A percentile compares a stretch with the other conserved stretches of the same genome.
Evolutionary conservation across 2,888 invertebrate species (phyloP).

Genomic region (Pachymerium ferrugineum): DNA sequence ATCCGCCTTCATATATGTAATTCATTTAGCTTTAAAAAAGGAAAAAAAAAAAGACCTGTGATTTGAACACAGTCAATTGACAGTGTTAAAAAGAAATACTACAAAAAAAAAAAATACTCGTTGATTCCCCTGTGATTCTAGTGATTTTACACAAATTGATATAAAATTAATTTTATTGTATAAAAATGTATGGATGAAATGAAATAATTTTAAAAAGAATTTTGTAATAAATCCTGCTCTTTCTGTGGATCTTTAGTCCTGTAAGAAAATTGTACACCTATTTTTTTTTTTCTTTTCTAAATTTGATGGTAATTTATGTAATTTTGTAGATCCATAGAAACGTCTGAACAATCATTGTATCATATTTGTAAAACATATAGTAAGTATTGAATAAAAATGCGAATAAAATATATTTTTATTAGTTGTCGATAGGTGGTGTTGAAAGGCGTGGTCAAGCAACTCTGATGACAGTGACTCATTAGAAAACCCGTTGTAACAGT

Average conservation of each 20-base stretch:
- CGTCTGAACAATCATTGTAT: background rate
- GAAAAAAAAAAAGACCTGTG: too few relatives aligned
- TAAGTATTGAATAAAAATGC: too few relatives aligned
- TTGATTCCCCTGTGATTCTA: conserved; percentile 15
- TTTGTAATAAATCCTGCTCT: background rate
- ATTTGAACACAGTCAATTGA: background rate
- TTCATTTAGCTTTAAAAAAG: background rate
- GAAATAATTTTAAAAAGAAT: background rate
- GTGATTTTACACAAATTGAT: conserved; percentile 19
- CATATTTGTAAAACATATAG: background rate
- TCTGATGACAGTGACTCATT: background rate
- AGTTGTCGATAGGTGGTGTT: background rate
- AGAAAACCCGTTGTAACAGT: background rate
- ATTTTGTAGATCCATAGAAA: background rate
- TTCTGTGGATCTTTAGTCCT: background rate
- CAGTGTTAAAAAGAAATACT: background rate
- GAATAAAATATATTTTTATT: background rate
- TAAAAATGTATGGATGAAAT: background rate
- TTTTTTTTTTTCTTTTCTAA: background rate
- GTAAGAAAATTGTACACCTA: too few relatives aligned
- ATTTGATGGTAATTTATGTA: background rate
- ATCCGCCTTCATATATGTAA: background rate
- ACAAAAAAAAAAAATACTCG: background rate
- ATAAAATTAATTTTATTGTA: conserved; percentile 15
- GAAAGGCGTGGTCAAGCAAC: background rate